phyloP scores from a whole-genome alignment of 2,113 vertebrate species.

The Ammodramus savannarum region DNA sequence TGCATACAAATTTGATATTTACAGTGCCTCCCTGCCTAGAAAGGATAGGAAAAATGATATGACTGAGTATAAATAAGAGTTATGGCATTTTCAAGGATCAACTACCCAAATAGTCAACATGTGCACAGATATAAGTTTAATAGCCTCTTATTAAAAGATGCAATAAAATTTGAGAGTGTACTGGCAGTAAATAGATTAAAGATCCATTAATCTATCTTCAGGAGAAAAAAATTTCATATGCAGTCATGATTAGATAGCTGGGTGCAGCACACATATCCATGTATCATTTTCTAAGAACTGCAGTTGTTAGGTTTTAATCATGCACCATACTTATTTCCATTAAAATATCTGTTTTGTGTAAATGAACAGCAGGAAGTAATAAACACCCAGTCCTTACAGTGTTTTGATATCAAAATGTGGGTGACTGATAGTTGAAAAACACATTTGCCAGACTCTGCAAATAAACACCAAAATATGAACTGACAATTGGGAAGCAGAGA shows the following conservation, averaged over 20 bases:
- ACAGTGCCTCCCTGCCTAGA: neutral
- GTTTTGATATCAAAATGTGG: neutral
- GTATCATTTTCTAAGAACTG: neutral
- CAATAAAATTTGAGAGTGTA: constrained; percentile 49
- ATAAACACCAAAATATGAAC: constrained; percentile 44
- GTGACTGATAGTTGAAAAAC: neutral
- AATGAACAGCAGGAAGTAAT: constrained; percentile 14
- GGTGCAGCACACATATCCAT: neutral
- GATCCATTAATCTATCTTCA: constrained; percentile 38
- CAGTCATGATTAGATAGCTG: neutral
- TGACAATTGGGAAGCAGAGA: constrained; percentile 25
- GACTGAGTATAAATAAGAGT: constrained; percentile 29
- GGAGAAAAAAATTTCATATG: constrained; percentile 13
- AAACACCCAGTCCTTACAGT: neutral
- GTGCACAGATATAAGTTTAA: constrained; percentile 17
- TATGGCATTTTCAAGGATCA: constrained; percentile 42
- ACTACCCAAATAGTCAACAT: constrained; percentile 31
- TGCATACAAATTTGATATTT: constrained; percentile 47
- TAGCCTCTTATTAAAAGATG: constrained; percentile 45
- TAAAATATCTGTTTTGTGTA: neutral
- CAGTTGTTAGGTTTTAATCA: constrained; percentile 7
- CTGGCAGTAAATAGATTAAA: constrained; percentile 52
- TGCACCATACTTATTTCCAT: neutral
- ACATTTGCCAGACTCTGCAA: neutral
- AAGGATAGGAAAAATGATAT: constrained; percentile 35